Conservation (phyloP, 53 echinoderm and acorn worm genomes). For the Hippasteria phrygiana region DNA sequence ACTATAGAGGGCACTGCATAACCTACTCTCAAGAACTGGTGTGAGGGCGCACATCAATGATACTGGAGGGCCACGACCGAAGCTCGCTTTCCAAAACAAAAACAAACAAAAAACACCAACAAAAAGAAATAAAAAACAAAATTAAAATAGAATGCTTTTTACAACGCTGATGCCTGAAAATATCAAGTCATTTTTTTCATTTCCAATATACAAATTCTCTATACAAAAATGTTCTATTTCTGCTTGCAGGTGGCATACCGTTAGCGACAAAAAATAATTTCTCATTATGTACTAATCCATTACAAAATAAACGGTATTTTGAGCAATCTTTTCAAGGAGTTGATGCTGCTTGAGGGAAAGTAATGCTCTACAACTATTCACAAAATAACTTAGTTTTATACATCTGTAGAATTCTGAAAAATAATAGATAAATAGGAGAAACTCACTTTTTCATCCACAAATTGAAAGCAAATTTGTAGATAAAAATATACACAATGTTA, state of each 20-base stretch:
- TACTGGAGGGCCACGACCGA: no score
- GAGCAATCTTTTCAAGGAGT: conserved; percentile 4
- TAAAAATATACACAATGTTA: neutral
- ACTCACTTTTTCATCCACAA: neutral
- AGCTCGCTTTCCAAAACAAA: no score
- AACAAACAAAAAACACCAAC: no score
- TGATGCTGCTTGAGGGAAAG: neutral
- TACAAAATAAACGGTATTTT: conserved; percentile 24
- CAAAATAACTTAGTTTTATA: conserved; percentile 45
- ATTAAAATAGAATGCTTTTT: neutral
- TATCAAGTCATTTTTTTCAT: neutral
- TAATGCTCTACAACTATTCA: conserved; percentile 26
- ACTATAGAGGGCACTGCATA: no score
- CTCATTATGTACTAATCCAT: neutral
- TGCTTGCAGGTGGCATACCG: neutral
- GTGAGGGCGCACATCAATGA: no score
- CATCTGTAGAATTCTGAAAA: conserved; percentile 23
- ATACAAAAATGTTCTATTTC: neutral
- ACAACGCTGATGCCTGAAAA: neutral
- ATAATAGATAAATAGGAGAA: no score
- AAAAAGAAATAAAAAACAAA: neutral
- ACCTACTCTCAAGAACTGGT: no score
- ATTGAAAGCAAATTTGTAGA: neutral
- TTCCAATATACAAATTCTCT: conserved; percentile 6
- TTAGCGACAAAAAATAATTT: conserved; percentile 3